Evolutionary conservation across 2,113 vertebrate species (phyloP).

Genomic region (Chaenocephalus aceratus): DNA sequence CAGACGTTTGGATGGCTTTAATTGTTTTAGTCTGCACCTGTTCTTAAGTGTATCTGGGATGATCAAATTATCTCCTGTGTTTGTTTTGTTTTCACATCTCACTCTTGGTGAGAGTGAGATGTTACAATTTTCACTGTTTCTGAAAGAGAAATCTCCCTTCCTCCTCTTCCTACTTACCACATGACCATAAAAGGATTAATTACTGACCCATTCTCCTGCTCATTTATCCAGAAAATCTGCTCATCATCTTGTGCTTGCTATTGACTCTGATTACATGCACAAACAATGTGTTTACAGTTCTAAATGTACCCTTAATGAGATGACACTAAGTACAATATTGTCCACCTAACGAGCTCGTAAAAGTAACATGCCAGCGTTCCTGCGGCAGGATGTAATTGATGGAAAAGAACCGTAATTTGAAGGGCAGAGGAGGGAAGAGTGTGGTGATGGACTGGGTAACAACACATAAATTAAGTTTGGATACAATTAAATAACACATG

Average conservation of each 20-base stretch:
- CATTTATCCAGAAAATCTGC: constrained; percentile 74
- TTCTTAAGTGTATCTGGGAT: background rate
- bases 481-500: constrained; percentile 7
- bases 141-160: background rate
- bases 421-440: constrained; percentile 26
- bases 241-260: constrained; percentile 59
- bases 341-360: constrained; percentile 75
- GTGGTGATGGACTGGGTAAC: constrained; percentile 16
- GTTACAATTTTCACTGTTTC: no score
- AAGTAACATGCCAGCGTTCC: constrained; percentile 74
- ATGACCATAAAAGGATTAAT: constrained; percentile 40
- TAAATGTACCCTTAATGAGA: constrained; percentile 71
- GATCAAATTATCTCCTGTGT: background rate
- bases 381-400: constrained; percentile 68
- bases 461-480: constrained; percentile 19
- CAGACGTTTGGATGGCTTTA: background rate
- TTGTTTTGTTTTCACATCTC: background rate
- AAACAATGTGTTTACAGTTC: constrained; percentile 77
- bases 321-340: constrained; percentile 78
- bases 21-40: constrained; percentile 4
- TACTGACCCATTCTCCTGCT: constrained; percentile 58
- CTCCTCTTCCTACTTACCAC: constrained; percentile 3
- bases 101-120: background rate
- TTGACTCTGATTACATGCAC: constrained; percentile 71
- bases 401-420: constrained; percentile 57